Evolutionary conservation across 2,113 vertebrate genomes (phyloP), one percentile per base, ranked within the genome.

Genomic region (Macaca mulatta): DNA sequence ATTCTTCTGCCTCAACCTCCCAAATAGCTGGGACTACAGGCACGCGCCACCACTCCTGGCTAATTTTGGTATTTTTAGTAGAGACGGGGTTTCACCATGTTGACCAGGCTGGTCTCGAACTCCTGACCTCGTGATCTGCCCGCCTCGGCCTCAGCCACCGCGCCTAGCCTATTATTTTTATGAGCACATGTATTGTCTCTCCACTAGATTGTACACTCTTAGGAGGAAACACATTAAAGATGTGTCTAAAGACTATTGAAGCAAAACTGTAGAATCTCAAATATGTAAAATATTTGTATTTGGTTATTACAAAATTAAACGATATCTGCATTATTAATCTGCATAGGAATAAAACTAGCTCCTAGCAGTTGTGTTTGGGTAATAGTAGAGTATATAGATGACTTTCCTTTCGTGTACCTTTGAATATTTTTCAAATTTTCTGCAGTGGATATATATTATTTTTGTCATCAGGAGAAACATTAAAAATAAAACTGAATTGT

Each of bases 391-490:
- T 38, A 48, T 18, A 45, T 8, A 78, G 38, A 14, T 85, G 74
- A 78, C 48, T 96, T 95, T 91, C 25, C 55, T 78, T 82, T 89
- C 23, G 67, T 61, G 48, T 48, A 81, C 35, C 27, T 74, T 92
- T 59, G 81, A 70, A 32, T 78, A 40, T 30, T 86, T 92, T 67
- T 67, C 27, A 18, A 6, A 18, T 78, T 57, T 92, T 83, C 72
- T 81, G 27, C 0, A 64, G 8, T 8, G 20, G n/a, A 59, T 8
- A 43, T 72, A 38, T 57, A 64, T 80, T 87, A n/a, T 83, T 83
- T 87, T 91, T 74, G 14, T 69, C 61, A 74, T 55, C 48, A 67
- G 45, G 61, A 43, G 92, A 72, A 57, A 45, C 13, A 85, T 45
- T 81, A 59, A 82, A 81, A 89, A 38, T 77, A 82, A 72, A 64